Conservation (phyloP, 1,140 invertebrate species). For the Nephila pilipes region DNA sequence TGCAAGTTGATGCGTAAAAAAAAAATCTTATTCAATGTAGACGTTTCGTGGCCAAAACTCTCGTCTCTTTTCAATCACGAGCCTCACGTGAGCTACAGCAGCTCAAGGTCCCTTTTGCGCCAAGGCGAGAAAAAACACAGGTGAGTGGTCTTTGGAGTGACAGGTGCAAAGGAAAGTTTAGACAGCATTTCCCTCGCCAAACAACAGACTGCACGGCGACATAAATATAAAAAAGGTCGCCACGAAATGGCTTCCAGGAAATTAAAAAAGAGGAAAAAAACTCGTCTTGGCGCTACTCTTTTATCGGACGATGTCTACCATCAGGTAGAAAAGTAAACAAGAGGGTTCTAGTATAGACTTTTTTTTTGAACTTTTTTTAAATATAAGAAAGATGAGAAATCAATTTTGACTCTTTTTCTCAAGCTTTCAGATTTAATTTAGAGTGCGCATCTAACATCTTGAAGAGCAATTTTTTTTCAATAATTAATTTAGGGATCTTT, state of each 20-base stretch:
- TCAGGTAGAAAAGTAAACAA: neutral
- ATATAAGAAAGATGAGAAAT: too few species aligned
- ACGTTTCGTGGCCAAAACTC: conserved; percentile 2
- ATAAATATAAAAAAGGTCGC: conserved; percentile 14
- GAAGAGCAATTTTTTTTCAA: too few species aligned
- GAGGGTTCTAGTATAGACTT: too few species aligned
- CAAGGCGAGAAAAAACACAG: neutral
- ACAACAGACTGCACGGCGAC: conserved; percentile 32
- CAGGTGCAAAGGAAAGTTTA: conserved; percentile 31
- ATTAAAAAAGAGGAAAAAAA: conserved; percentile 12
- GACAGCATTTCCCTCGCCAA: conserved; percentile 12
- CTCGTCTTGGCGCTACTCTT: neutral
- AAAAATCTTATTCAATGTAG: neutral
- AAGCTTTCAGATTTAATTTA: too few species aligned
- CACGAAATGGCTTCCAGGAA: conserved; percentile 27
- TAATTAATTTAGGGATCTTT: too few species aligned
- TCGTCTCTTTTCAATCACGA: conserved; percentile 1
- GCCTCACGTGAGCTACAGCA: neutral
- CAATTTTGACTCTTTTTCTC: too few species aligned
- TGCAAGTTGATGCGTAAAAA: too few species aligned
- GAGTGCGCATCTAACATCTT: too few species aligned
- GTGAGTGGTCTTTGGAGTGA: conserved; percentile 3
- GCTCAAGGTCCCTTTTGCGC: neutral
- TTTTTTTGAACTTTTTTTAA: too few species aligned
- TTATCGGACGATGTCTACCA: neutral